Evolutionary conservation across 1,140 invertebrate genomes (phyloP), one percentile per base, ranked within the genome.

Genomic region (Drosophila nebulosa): DNA sequence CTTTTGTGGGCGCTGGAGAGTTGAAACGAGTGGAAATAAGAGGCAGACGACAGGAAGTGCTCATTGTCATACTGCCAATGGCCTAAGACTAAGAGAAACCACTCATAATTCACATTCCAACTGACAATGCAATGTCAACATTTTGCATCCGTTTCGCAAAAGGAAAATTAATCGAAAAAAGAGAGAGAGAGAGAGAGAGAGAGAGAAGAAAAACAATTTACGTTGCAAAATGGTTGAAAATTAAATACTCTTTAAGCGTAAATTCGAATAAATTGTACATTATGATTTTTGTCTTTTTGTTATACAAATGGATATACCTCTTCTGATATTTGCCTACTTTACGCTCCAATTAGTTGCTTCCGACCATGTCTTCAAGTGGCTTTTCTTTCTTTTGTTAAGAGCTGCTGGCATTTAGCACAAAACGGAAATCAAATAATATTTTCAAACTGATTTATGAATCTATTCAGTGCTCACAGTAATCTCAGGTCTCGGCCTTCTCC

Each of bases 341-440:
- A 86, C 77, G 81, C 81, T 88, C 78, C 81, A 86, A 86, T 86
- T 86, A 88, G 83, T 67, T 55, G 74, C 70, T 78, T 86, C 83
- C 83, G 83, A 66, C 74, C 64, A 53, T 74, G 74, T 68, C 73
- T 70, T 61, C 39, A 52, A 74, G 21, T 71, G 32, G 35, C 18
- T 36, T 16, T 74, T 81, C 80, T 86, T 86, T 86, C 80, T 86
- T 86, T 86, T 85, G 77, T 84, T 46, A 63, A 78, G 74, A 78
- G 74, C 81, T 85, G 73, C 85, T 21, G 69, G 60, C 55, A 67
- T 67, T 59, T 56, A 71, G 52, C 59, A 69, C 2, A 64, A 35
- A 86, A 81, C 83, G 81, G 83, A 86, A 86, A 88, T 86, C 83
- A 86, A 86, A 86, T 86, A 86, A 86, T 86, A 86, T 86, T 88